These are phyloP conservation scores for Tineola bisselliella DNA, from an alignment of 2,888 invertebrate species.

Conservation along the genomic window DNA sequence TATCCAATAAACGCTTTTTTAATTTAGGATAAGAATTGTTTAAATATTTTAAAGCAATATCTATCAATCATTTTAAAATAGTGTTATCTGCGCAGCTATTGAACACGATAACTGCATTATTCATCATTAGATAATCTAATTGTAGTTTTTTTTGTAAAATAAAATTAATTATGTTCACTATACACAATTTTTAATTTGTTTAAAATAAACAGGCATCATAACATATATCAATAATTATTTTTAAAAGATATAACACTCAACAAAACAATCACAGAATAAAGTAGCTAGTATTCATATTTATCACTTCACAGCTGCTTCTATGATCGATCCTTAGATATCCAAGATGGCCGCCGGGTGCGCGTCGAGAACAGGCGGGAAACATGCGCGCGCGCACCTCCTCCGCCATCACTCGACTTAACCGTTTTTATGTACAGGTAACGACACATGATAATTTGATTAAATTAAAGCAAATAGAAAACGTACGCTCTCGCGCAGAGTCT, in stretches of 20 bases:
- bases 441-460: constrained; percentile 11
- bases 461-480: constrained; percentile 26
- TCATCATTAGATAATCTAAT: too few relatives aligned
- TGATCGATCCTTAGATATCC: constrained; percentile 55
- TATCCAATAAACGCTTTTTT: too few relatives aligned
- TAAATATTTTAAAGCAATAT: too few relatives aligned
- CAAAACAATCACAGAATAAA: constrained; percentile 16
- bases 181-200: too few relatives aligned
- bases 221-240: too few relatives aligned
- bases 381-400: constrained; percentile 52
- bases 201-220: background rate
- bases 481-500: constrained; percentile 39
- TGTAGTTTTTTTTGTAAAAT: too few relatives aligned
- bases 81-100: too few relatives aligned
- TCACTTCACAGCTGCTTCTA: constrained; percentile 64
- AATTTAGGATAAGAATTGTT: too few relatives aligned
- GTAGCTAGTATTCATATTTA: constrained; percentile 40
- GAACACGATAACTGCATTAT: too few relatives aligned
- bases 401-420: constrained; percentile 37
- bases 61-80: too few relatives aligned
- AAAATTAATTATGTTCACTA: too few relatives aligned
- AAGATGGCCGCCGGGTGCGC: constrained; percentile 59
- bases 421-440: constrained; percentile 20
- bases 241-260: background rate
- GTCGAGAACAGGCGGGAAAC: constrained; percentile 49